Conservation (phyloP, 2,113 vertebrate genomes). For the Arenaria interpres region DNA sequence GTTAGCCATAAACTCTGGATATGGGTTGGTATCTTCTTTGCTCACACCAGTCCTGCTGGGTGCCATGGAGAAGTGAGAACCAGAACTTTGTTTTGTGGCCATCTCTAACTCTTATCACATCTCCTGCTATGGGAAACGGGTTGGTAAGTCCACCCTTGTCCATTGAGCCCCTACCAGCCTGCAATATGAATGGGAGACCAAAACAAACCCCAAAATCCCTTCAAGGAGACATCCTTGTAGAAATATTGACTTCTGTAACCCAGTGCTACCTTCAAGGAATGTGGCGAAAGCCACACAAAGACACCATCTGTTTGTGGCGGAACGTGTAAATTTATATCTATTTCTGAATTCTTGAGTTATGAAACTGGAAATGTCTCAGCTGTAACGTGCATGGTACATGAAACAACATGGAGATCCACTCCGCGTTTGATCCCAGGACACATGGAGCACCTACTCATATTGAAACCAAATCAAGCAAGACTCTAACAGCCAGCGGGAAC, state of each 20-base stretch:
- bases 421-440: constrained; percentile 20
- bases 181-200: not conserved
- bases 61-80: not conserved
- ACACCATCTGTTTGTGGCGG: constrained; percentile 68
- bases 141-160: not conserved
- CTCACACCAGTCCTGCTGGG: not conserved
- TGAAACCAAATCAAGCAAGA: not conserved
- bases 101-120: not conserved
- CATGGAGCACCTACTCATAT: not conserved
- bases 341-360: constrained; percentile 62
- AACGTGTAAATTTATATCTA: constrained; percentile 70
- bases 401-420: not conserved
- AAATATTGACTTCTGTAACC: constrained; percentile 43
- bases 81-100: not conserved
- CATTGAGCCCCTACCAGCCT: not conserved
- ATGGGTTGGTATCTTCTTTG: not conserved
- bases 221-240: not conserved
- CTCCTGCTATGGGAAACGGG: not conserved
- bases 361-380: constrained; percentile 55
- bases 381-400: not conserved
- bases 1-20: not conserved
- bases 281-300: constrained; percentile 41
- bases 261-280: constrained; percentile 50
- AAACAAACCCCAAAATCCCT: not conserved
- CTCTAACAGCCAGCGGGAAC: not conserved